Evolutionary conservation across 2,113 vertebrate genomes (phyloP), one percentile per base, ranked within the genome.

Genomic region (Aplodontia rufa): DNA sequence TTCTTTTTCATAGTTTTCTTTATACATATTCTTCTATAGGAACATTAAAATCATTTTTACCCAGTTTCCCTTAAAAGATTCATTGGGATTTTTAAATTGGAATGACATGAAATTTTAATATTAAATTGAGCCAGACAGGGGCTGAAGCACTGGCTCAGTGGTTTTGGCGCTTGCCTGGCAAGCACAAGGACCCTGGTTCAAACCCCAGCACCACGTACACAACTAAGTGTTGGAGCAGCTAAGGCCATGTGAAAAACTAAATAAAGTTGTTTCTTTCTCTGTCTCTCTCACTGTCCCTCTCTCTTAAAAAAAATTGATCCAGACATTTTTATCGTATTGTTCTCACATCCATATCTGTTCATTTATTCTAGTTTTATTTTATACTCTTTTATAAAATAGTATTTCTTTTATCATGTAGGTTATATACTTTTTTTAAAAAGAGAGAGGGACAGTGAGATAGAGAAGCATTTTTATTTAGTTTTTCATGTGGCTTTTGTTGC

Each of bases 1-100:
- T 66, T 74, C 35, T 94, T 90, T 96, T 79, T 86, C 68, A 45
- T 93, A 7, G 68, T 93, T 88, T 95, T 84, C 71, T 91, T 75
- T 37, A 91, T 66, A 85, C 82, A 75, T 89, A 71, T 72, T 90
- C 68, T 75, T 91, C 40, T 55, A 75, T 53, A 95, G 62, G 55
- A 87, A 53, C 26, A 69, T 74, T 85, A 80, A 81, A 87, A 89
- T 75, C 24, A 60, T 90, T 94, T 94, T 96, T 87, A 78, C 45
- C 69, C 69, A 55, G 37, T 79, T 90, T 88, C 47, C 53, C n/a
- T 90, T 86, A 86, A 83, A 91, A 89, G 55, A 78, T 17, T 8
- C 32, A 90, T 35, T 86, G 91, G 51, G 24, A 76, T 47, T 74
- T 92, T 94, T 66, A 19, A 28, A 75, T 72, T 82, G 40, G 58